Evolutionary conservation across 2,888 invertebrate species (phyloP).

Genomic region (Parnassius orleans): DNA sequence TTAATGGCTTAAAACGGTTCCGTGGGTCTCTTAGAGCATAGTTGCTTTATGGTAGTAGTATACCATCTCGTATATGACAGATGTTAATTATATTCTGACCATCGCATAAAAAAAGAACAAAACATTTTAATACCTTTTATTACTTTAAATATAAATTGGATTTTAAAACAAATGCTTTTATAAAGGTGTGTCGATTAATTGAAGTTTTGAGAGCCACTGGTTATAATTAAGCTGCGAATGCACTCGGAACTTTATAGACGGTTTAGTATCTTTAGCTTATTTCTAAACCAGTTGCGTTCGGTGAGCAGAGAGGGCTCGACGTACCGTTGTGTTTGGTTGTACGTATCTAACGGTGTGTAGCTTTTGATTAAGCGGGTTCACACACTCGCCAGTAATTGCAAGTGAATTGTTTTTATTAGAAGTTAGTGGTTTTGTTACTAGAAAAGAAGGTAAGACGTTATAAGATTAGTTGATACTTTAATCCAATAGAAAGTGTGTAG

Average conservation of each 20-base stretch:
- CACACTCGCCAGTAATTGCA: not conserved
- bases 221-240: slow-evolving; percentile 18
- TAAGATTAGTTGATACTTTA: too few relatives aligned
- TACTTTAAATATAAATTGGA: not conserved
- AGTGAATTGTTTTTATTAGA: not conserved
- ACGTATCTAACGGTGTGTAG: not conserved
- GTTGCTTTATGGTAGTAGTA: too few relatives aligned
- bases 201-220: slow-evolving; percentile 9
- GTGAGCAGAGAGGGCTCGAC: slow-evolving; percentile 8
- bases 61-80: too few relatives aligned
- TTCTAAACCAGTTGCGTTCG: slow-evolving; percentile 17
- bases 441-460: not conserved
- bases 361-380: not conserved
- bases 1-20: too few relatives aligned
- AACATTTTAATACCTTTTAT: not conserved
- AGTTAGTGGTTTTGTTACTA: not conserved
- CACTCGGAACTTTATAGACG: slow-evolving; percentile 6
- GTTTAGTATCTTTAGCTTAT: slow-evolving; percentile 1
- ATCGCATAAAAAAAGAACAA: not conserved
- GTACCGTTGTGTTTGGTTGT: not conserved
- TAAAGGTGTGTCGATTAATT: too few relatives aligned
- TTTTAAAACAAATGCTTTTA: too few relatives aligned
- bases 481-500: too few relatives aligned
- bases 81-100: too few relatives aligned
- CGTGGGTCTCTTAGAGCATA: too few relatives aligned